Base-by-base conservation (phyloP, 2,113 vertebrate species). In the Tupaia tana region DNA sequence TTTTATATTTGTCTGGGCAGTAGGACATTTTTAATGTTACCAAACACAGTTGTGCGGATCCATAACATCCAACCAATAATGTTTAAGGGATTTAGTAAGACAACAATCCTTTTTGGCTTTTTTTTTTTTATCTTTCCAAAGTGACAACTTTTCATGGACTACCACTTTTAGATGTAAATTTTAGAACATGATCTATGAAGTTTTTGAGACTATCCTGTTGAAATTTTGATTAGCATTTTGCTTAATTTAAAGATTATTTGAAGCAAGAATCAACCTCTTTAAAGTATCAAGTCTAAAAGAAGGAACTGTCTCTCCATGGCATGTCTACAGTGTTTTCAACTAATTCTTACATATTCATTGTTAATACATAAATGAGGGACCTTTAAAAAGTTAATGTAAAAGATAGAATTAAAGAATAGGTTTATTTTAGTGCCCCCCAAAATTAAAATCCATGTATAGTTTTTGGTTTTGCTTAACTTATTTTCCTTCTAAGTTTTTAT, bases 201-300 rank as follows among this genome's bases (percentile, higher is more conserved):
- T 75, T 89, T 9, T 31, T 89, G 25, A 85, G 80, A 89, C 59
- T 73, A 80, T 1, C 3, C 22, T 54, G 14, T 25, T 79, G 11
- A 16, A 95, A 93, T 67, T 95, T 79, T 89, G 59, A 85, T 59
- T 89, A 80, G 27, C 9, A 75, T 75, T 89, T 75, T 80, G 10
- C 63, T 75, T 63, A 92, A 89, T 74, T 61, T 75, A 74, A 94
- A 75, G 66, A 70, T 70, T 63, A 20, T 75, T 90, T 71, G 11
- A 25, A 6, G 79, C 29, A 7, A 89, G 7, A 96, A 89, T 86
- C 69, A 86, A 29, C 12, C 29, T 75, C 4, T 77, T n/a, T 81
- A 43, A 3, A 69, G 10, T 12, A 64, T n/a, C 18, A 75, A 75
- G 34, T 86, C 52, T 86, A 54, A 86, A 90, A 88, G 15, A 82